A percentile compares a stretch with the other conserved stretches of the same genome.
Conservation (phyloP, 1,140 invertebrate species). For the Plectrocnemia conspersa region DNA sequence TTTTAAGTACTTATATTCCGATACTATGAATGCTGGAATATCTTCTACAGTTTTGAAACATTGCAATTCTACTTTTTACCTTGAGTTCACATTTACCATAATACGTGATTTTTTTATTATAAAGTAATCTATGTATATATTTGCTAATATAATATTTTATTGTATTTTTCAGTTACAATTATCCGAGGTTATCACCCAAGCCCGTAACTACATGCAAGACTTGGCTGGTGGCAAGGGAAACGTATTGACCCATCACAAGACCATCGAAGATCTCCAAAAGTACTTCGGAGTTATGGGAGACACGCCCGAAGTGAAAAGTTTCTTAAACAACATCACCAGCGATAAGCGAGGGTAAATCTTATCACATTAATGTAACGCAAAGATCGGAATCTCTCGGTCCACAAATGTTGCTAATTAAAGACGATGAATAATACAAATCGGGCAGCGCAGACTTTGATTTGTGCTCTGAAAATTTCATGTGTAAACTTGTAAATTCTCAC, state of each 20-base stretch:
- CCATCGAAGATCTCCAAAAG: conserved; percentile 81
- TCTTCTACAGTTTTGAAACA: too few species aligned
- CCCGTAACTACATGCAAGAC: conserved; percentile 87
- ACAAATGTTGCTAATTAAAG: too few species aligned
- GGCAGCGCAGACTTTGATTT: too few species aligned
- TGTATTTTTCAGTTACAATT: conserved; percentile 82
- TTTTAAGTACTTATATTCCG: too few species aligned
- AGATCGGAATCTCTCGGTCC: too few species aligned
- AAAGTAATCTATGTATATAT: too few species aligned
- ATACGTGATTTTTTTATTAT: conserved; percentile 8
- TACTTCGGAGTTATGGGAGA: conserved; percentile 77
- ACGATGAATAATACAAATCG: too few species aligned
- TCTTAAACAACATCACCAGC: conserved; percentile 85
- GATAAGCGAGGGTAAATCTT: conserved; percentile 79
- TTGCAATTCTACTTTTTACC: not conserved
- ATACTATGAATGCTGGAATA: too few species aligned
- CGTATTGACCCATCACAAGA: conserved; percentile 77
- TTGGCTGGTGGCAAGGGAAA: conserved; percentile 78
- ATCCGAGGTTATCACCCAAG: conserved; percentile 94
- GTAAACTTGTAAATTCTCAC: too few species aligned
- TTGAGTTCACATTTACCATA: not conserved
- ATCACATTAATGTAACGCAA: too few species aligned
- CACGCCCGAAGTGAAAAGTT: conserved; percentile 76
- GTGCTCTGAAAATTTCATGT: too few species aligned
- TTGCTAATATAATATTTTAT: conserved; percentile 1